A percentile compares a stretch with the other conserved stretches of the same genome.
These are phyloP conservation scores for Dolomedes plantarius DNA, from an alignment of 2,888 invertebrate genomes.

Conservation along the genomic window DNA sequence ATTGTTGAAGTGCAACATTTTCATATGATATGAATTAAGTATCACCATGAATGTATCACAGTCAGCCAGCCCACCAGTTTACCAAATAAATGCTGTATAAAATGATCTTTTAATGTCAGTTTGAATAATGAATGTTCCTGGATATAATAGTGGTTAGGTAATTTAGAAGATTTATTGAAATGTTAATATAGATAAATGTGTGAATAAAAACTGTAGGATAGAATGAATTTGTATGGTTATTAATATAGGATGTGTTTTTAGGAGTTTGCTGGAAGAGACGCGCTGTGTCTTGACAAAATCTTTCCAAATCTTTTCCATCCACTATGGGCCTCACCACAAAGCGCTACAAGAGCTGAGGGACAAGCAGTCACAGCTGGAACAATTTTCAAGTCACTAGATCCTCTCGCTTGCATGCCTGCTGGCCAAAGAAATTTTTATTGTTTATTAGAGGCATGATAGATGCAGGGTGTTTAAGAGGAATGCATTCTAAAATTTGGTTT, in stretches of 20 bases:
- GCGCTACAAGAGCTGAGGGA: constrained; percentile 56
- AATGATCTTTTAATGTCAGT: too few species aligned
- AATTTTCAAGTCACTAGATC: constrained; percentile 30
- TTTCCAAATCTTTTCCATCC: constrained; percentile 65
- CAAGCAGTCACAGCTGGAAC: constrained; percentile 57
- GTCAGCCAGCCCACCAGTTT: too few species aligned
- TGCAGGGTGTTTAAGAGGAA: constrained; percentile 39
- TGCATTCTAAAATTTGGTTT: not conserved
- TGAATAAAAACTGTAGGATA: too few species aligned
- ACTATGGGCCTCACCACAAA: constrained; percentile 68
- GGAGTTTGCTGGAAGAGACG: constrained; percentile 57
- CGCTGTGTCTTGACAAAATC: constrained; percentile 58
- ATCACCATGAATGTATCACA: too few species aligned
- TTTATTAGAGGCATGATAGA: constrained; percentile 5
- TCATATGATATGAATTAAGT: too few species aligned
- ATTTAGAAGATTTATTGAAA: too few species aligned
- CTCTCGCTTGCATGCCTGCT: constrained; percentile 17
- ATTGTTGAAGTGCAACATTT: too few species aligned
- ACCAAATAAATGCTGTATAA: too few species aligned
- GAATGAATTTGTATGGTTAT: too few species aligned
- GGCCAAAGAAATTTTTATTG: constrained; percentile 45
- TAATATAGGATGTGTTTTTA: not conserved
- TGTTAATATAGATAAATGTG: too few species aligned
- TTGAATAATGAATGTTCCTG: too few species aligned
- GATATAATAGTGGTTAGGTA: too few species aligned